Base-by-base conservation (phyloP, 1,140 invertebrate genomes). In the Steinernema khuongi region DNA sequence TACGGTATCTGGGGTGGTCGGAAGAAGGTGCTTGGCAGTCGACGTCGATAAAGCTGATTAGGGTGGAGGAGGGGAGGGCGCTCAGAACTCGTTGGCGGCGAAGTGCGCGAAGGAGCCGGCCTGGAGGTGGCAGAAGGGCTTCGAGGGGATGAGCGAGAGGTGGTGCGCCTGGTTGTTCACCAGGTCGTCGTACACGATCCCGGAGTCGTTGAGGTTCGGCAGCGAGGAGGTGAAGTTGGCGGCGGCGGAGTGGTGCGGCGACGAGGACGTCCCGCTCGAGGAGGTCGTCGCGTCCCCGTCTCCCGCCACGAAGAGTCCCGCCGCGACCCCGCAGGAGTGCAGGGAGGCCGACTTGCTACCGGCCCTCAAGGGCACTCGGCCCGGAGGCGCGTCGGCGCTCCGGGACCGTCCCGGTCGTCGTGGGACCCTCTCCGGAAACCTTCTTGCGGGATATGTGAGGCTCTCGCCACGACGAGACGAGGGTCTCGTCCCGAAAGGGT, bases 131-230 rank as follows among this genome's bases (percentile, higher is more conserved):
- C 50, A 60, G 50, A 60, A 60, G 50, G 50, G 50, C 4, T 60
- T 60, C 50, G 50, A 60, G 50, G 36, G 50, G 26, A 60, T 60
- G 11, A 60, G 50, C 7, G 50, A 60, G 11, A 60, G 22, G 22
- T 60, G 50, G 19, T 60, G 50, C 50, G 50, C 14, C 50, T 60
- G 50, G 50, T 60, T 60, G 50, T 60, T 60, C 14, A 60, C 7
- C 14, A 60, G 7, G 7, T 22, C 50, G 50, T 60, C 50, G 50
- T 60, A 60, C 7, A 60, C 50, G 50, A 60, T 60, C 50, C 50
- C 50, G 11, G 50, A 60, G 50, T 60, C 50, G 22, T 60, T 60
- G 50, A 60, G 50, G 50, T 60, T 60, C 50, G 50, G 50, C 50
- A 60, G 50, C 19, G 50, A 60, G 22, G 50, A 60, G 50, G 50